Evolutionary conservation across 2,113 vertebrate genomes (phyloP), one percentile per base, ranked within the genome.

Genomic region (Daphoenositta chrysoptera): DNA sequence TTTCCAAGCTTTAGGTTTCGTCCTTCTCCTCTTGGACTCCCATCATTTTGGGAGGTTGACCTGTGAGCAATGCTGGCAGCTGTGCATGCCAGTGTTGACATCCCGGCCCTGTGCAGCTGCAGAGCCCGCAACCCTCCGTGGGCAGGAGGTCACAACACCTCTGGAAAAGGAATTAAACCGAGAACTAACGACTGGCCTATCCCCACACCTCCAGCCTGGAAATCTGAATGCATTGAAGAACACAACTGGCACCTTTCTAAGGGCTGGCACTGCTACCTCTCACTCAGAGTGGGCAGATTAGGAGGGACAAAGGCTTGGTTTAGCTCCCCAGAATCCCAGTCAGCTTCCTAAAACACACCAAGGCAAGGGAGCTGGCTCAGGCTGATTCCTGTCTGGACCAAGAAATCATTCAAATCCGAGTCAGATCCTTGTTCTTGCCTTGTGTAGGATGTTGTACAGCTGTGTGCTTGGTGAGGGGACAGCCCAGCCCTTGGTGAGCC

Each of bases 31-130:
- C 56, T 76, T 87, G 89, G 81, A 57, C 33, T 71, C 21, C 48
- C 1, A 0, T 61, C 9, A 53, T 64, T 88, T 57, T 1, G 5
- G 68, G 90, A 96, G 87, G 84, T 82, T 90, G 89, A 92, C 85
- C 94, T 88, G 31, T 60, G 88, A 95, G 93, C 85, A 89, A 87
- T 93, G 93, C 19, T 96, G 94, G 93, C 94, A 91, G 90, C 75
- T 23, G 31, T 22, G 37, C 8, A 13, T 84, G 93, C 83, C 92
- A 90, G 2, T 23, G 57, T 24, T 81, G 93, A 88, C 88, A 86
- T 84, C 94, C 51, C 14, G 9, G 72, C 68, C 68, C 54, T 2
- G 63, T 44, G 22, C 70, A 91, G 94, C 93, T 91, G 93, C 48
- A 47, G 47, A 60, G 68, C 40, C 42, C 9, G 0, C 66, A 81